phyloP scores from a whole-genome alignment of 1,140 invertebrate species.

The Pygmarrhopalites habei region DNA sequence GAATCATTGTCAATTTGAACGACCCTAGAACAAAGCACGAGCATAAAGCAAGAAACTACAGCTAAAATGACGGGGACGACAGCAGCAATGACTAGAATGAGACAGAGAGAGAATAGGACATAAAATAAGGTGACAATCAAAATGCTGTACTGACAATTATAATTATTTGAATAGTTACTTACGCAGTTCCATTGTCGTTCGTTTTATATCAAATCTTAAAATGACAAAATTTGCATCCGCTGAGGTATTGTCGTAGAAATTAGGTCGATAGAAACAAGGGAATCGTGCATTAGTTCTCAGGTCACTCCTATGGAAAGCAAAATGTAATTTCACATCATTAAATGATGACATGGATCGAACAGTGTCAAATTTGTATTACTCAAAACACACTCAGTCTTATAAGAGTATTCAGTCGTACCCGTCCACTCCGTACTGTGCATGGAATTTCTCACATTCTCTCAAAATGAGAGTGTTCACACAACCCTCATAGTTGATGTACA shows the following conservation, averaged over 20 bases:
- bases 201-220: slow-evolving; percentile 68
- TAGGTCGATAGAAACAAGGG: slow-evolving; percentile 68
- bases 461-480: slow-evolving; percentile 75
- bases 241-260: neutral
- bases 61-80: slow-evolving; percentile 70
- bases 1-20: slow-evolving; percentile 79
- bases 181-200: slow-evolving; percentile 69
- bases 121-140: too few relatives aligned
- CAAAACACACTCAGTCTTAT: too few relatives aligned
- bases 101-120: too few relatives aligned
- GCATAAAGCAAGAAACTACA: slow-evolving; percentile 71
- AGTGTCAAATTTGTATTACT: too few relatives aligned
- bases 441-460: slow-evolving; percentile 78
- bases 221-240: slow-evolving; percentile 57
- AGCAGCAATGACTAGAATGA: slow-evolving; percentile 71
- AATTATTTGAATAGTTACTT: too few relatives aligned
- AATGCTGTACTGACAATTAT: too few relatives aligned
- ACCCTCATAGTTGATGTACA: slow-evolving; percentile 79
- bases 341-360: too few relatives aligned
- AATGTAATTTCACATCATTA: too few relatives aligned
- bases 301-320: too few relatives aligned
- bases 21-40: slow-evolving; percentile 74
- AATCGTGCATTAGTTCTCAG: slow-evolving; percentile 77
- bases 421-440: slow-evolving; percentile 72
- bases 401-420: too few relatives aligned